Evolutionary conservation across 2,797 vertebrate genomes (phyloP), one percentile per base, ranked within the genome.

Genomic region (Brotula barbata): DNA sequence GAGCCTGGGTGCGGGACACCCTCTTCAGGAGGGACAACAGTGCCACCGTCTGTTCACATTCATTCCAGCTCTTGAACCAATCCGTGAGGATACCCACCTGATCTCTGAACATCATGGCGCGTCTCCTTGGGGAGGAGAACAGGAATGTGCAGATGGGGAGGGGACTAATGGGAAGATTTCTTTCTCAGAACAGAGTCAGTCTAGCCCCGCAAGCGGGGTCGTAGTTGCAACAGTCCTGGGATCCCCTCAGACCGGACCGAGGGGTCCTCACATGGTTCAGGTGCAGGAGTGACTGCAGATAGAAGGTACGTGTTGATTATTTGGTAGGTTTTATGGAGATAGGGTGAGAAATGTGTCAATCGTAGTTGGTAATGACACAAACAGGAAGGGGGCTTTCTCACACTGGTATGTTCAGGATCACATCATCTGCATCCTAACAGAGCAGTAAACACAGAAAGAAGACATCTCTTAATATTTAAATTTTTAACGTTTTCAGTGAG

Each of bases 71-170:
- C 80, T 96, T 96, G 85, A 98, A 98, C 95, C 96, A 98, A 86
- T 95, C 95, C 58, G 95, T 94, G 59, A 98, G 91, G 85, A 96
- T 94, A 86, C 95, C 94, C 85, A 98, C 95, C 90, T 98, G 96
- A 89, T 98, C 96, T 89, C 96, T 93, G 95, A 98, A 98, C 95
- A 97, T 98, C 95, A 97, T 98, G 94, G 90, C 95, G 90, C 68
- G 87, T 86, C 87, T 89, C 87, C 89, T 87, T 14, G 2, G 28
- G 71, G 65, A 80, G 86, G 85, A 87, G 87, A 85, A 60, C 73
- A 47, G 75, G 58, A 84, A 84, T 75, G 80, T 78, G 61, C 36
- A 53, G 54, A 68, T 56, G 50, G 58, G 48, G 59, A 72, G 64
- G 39, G 45, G 69, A 71, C 58, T 58, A 67, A 15, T 40, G 73